Evolutionary conservation across 2,113 vertebrate genomes (phyloP).

Genomic region (Bostrychus sinensis): DNA sequence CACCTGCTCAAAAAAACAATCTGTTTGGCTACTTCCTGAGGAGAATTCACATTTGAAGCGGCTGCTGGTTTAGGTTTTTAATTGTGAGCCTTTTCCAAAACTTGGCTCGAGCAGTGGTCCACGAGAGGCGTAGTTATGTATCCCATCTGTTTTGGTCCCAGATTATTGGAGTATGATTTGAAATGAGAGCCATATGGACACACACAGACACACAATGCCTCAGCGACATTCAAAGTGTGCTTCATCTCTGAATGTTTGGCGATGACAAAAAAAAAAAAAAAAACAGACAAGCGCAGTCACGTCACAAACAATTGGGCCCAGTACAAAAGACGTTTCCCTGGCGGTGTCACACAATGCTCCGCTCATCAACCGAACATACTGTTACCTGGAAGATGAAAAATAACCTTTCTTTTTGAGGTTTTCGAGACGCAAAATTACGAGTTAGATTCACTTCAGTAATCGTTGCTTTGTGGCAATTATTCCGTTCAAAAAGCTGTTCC

Average conservation of each 20-base stretch:
- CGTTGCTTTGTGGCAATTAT: not conserved
- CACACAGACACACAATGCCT: too few relatives aligned
- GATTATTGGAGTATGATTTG: not conserved
- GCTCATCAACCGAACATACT: not conserved
- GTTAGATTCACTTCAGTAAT: constrained; percentile 1
- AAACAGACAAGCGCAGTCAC: not conserved
- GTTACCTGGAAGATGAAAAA: constrained; percentile 23
- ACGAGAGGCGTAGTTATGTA: not conserved
- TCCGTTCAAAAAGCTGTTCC: too few relatives aligned
- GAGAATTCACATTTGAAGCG: not conserved
- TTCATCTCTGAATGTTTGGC: constrained; percentile 12
- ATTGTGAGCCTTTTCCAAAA: not conserved
- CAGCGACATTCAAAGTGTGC: constrained; percentile 7
- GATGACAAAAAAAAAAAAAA: constrained; percentile 23
- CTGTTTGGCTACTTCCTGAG: not conserved
- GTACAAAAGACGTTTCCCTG: constrained; percentile 29
- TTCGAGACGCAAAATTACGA: constrained; percentile 20
- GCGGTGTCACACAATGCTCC: not conserved
- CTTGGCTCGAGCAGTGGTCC: not conserved
- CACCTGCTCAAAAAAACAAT: not conserved
- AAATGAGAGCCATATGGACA: constrained; percentile 2
- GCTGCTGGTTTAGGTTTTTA: not conserved
- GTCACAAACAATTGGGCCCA: not conserved
- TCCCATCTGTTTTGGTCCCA: not conserved
- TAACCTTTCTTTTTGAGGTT: constrained; percentile 21